Evolutionary conservation across 2,113 vertebrate genomes (phyloP).

Genomic region (Sula dactylatra): DNA sequence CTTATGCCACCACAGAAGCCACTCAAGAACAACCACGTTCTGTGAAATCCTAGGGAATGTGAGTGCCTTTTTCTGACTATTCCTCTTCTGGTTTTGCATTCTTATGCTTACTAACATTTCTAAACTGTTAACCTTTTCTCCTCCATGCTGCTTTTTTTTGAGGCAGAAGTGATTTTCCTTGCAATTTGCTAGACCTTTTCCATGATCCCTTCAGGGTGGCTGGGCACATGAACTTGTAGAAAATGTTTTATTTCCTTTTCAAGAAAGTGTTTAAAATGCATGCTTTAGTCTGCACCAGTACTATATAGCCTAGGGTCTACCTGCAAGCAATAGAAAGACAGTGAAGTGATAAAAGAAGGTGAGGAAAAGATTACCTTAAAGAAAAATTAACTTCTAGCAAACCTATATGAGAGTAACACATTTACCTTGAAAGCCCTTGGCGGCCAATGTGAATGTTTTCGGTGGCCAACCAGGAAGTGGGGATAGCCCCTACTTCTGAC

Average conservation of each 20-base stretch:
- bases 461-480: neutral
- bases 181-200: neutral
- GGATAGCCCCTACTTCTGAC: neutral
- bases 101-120: neutral
- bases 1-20: neutral
- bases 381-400: neutral
- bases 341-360: neutral
- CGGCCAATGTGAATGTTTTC: neutral
- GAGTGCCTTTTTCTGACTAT: neutral
- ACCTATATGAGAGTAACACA: neutral
- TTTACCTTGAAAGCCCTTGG: neutral
- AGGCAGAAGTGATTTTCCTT: neutral
- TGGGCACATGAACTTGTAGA: neutral
- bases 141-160: neutral
- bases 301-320: neutral
- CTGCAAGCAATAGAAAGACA: neutral
- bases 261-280: neutral
- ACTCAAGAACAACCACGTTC: neutral
- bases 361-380: neutral
- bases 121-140: neutral
- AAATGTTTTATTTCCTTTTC: neutral
- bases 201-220: neutral
- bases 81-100: neutral
- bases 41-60: neutral
- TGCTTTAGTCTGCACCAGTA: neutral